phyloP scores from a whole-genome alignment of 2,888 invertebrate genomes.

The Mythimna ferrago region DNA sequence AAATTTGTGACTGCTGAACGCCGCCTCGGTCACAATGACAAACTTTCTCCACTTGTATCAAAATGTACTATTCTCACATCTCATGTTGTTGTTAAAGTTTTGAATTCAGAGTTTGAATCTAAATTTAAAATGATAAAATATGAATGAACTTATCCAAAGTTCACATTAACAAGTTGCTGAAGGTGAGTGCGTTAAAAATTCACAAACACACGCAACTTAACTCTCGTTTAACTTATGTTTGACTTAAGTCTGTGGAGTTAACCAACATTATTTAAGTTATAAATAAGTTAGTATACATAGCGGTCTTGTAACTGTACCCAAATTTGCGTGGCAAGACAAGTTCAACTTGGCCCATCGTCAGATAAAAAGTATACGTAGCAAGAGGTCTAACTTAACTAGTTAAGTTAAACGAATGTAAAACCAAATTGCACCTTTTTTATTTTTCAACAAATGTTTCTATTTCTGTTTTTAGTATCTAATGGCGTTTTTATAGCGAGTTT shows the following conservation, averaged over 20 bases:
- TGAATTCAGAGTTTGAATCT: too few relatives aligned
- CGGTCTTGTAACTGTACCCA: conserved; percentile 49
- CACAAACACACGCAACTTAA: conserved; percentile 28
- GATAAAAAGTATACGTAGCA: neutral
- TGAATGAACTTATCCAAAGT: neutral
- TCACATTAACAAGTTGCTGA: conserved; percentile 3
- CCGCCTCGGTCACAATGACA: too few relatives aligned
- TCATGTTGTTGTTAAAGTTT: too few relatives aligned
- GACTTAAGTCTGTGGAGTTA: conserved; percentile 45
- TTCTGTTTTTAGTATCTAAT: conserved; percentile 8
- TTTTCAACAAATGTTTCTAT: conserved; percentile 22
- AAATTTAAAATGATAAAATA: neutral
- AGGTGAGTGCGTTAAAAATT: conserved; percentile 35
- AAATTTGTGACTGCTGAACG: too few relatives aligned
- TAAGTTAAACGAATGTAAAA: conserved; percentile 33
- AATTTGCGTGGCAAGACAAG: conserved; percentile 22
- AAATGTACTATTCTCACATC: too few relatives aligned
- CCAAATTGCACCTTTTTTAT: conserved; percentile 15
- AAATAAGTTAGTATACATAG: conserved; percentile 53
- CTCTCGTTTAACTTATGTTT: conserved; percentile 46
- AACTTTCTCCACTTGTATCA: too few relatives aligned
- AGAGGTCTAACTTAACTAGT: conserved; percentile 11
- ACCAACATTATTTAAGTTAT: conserved; percentile 46
- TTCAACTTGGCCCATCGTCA: conserved; percentile 10
- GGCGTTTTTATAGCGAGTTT: conserved; percentile 8